Evolutionary conservation across 2,797 vertebrate species (phyloP).

Genomic region (Tragopan temminckii): DNA sequence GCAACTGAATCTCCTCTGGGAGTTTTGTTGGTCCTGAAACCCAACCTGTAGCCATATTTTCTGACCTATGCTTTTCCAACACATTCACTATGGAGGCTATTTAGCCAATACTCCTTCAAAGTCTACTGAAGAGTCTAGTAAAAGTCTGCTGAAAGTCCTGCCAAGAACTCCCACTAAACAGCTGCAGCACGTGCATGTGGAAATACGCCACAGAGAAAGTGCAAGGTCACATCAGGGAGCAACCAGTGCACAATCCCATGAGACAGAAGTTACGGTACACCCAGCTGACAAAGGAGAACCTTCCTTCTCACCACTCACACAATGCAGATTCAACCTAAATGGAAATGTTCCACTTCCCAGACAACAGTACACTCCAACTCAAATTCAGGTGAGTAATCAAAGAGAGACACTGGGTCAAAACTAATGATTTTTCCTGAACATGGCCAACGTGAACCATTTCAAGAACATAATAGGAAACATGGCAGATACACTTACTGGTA

Average conservation of each 20-base stretch:
- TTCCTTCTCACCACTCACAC: not conserved
- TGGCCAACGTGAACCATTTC: not conserved
- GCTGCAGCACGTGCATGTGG: not conserved
- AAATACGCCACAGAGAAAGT: not conserved
- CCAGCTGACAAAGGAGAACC: not conserved
- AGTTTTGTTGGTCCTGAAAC: not conserved
- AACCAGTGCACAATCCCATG: fast-evolving
- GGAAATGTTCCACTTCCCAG: not conserved
- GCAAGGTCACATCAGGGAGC: not conserved
- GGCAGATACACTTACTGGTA: not conserved
- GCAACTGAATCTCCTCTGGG: not conserved
- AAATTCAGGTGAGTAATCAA: not conserved
- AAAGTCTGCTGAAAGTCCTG: too few relatives aligned
- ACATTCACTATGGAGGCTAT: not conserved
- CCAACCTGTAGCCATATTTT: not conserved
- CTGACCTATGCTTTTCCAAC: not conserved
- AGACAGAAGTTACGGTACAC: not conserved
- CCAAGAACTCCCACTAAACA: not conserved
- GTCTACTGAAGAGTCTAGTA: not conserved
- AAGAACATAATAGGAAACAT: not conserved
- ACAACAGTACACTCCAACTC: not conserved
- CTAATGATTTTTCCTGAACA: not conserved
- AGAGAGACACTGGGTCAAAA: not conserved
- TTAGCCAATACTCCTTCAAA: not conserved
- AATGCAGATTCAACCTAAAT: not conserved